A percentile compares a stretch with the other conserved stretches of the same genome.
phyloP scores from a whole-genome alignment of 2,888 invertebrate species.

The Cantharis rustica region DNA sequence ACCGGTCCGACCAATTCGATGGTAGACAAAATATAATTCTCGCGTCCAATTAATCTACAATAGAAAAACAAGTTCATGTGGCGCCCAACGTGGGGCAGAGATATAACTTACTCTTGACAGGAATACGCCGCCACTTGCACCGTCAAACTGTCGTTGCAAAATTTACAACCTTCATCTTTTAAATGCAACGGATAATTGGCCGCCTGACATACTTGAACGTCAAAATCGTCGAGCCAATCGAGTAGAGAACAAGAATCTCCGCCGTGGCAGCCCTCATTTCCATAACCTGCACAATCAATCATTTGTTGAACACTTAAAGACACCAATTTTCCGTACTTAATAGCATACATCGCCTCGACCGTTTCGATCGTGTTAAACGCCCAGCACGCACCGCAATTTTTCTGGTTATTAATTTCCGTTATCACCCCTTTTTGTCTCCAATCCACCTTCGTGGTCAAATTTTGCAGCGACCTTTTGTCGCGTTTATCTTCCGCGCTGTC shows the following conservation, averaged over 20 bases:
- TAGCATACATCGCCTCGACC: slow-evolving; percentile 77
- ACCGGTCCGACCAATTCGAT: slow-evolving; percentile 78
- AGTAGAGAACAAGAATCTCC: slow-evolving; percentile 81
- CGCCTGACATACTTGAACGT: slow-evolving; percentile 63
- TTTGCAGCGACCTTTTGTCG: slow-evolving; percentile 2
- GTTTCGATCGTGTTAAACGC: slow-evolving; percentile 79
- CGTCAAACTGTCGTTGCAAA: slow-evolving; percentile 51
- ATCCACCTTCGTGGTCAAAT: slow-evolving; percentile 48
- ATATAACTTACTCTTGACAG: slow-evolving; percentile 68
- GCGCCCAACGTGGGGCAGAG: slow-evolving; percentile 7
- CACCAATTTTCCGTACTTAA: slow-evolving; percentile 64
- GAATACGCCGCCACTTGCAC: slow-evolving; percentile 62
- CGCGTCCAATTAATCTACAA: slow-evolving; percentile 66
- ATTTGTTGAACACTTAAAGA: slow-evolving; percentile 78
- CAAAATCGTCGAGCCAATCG: slow-evolving; percentile 68
- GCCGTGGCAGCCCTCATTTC: slow-evolving; percentile 77
- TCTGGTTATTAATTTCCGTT: slow-evolving; percentile 72
- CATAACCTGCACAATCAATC: slow-evolving; percentile 78
- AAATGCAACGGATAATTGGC: slow-evolving; percentile 67
- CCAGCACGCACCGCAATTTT: slow-evolving; percentile 84
- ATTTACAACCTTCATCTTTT: slow-evolving; percentile 57
- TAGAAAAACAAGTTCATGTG: not conserved
- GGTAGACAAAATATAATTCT: slow-evolving; percentile 64
- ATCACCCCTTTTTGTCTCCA: slow-evolving; percentile 66
- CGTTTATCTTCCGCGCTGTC: not conserved